Evolutionary conservation across 2,888 invertebrate species (phyloP).

Genomic region (Luperina testacea): DNA sequence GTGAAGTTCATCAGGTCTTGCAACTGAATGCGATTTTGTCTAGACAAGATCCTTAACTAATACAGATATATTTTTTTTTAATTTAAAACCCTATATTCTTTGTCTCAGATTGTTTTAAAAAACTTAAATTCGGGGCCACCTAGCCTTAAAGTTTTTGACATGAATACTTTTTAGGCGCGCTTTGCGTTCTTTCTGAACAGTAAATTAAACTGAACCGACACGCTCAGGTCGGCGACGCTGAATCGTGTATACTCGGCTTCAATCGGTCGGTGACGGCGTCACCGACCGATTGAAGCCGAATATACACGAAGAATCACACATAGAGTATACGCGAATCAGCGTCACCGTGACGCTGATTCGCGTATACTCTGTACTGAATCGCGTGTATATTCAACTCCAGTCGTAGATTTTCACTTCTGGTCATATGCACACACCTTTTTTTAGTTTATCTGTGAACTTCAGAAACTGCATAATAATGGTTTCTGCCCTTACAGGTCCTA

Average conservation of each 20-base stretch:
- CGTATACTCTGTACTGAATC: background rate
- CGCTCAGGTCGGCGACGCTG: background rate
- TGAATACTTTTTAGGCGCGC: background rate
- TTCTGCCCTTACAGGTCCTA: background rate
- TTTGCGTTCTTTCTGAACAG: background rate
- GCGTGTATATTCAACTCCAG: background rate
- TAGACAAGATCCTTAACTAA: too few species aligned
- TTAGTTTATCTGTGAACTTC: background rate
- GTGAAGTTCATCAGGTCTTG: too few species aligned
- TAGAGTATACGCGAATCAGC: too few species aligned
- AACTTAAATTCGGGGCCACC: too few species aligned
- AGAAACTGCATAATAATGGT: background rate
- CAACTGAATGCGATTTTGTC: too few species aligned
- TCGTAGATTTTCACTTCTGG: background rate
- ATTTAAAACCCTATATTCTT: too few species aligned
- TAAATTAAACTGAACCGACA: background rate
- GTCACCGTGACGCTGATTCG: too few species aligned
- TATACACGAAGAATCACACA: too few species aligned
- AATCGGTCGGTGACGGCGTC: background rate
- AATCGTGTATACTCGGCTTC: background rate
- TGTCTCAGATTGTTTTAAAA: too few species aligned
- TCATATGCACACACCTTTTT: background rate
- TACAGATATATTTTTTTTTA: too few species aligned
- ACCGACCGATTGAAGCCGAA: too few species aligned
- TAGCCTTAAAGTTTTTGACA: background rate